phyloP scores from a whole-genome alignment of 2,888 invertebrate genomes.

The Hyposoter dolosus region DNA sequence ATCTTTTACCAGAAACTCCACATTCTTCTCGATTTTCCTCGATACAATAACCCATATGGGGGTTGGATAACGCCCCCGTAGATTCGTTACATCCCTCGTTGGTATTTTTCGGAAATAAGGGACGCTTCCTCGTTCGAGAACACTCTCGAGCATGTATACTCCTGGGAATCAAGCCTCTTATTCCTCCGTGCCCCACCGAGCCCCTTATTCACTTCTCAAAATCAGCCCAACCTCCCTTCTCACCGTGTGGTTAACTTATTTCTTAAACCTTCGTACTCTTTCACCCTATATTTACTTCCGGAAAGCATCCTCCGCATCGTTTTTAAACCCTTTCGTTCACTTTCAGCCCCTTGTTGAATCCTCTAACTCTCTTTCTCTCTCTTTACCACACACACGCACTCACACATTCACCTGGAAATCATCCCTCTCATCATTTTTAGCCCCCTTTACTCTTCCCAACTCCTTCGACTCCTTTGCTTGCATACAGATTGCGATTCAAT shows the following conservation, averaged over 20 bases:
- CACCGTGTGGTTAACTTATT: not conserved
- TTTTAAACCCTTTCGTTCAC: not conserved
- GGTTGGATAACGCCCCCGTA: not conserved
- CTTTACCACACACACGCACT: too few relatives aligned
- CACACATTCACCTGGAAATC: not conserved
- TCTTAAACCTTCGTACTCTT: not conserved
- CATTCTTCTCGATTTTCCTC: conserved; percentile 20
- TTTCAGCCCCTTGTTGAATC: not conserved
- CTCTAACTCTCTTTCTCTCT: too few relatives aligned
- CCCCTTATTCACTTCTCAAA: not conserved
- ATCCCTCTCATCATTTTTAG: conserved; percentile 10
- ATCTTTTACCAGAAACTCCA: conserved; percentile 28
- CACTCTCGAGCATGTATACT: conserved; percentile 7
- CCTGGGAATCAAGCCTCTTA: not conserved
- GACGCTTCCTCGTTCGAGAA: conserved; percentile 4
- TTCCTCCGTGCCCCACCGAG: not conserved
- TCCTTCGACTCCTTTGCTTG: not conserved
- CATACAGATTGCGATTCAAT: conserved; percentile 40
- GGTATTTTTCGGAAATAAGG: conserved; percentile 2
- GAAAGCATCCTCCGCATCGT: not conserved
- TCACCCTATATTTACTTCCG: not conserved
- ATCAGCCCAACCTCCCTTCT: not conserved
- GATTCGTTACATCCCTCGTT: conserved; percentile 1
- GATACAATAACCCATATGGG: conserved; percentile 25
- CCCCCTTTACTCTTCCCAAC: not conserved